A percentile compares a stretch with the other conserved stretches of the same genome.
phyloP scores from a whole-genome alignment of 1,140 invertebrate genomes.

The Probaryconus sp. region DNA sequence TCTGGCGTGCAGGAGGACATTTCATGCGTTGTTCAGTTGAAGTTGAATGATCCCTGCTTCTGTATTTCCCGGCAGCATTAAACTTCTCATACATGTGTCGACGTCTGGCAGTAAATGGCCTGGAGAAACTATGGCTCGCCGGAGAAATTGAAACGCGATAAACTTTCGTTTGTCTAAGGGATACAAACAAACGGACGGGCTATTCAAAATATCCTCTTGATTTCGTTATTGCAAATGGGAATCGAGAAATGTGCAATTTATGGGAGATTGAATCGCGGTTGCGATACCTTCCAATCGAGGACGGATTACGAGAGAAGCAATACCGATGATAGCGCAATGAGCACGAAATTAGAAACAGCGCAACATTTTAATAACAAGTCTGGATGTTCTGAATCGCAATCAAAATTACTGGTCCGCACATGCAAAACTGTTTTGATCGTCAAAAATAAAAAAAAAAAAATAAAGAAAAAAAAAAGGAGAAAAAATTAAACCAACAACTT shows the following conservation, averaged over 20 bases:
- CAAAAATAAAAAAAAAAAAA: too few species aligned
- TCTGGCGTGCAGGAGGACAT: too few species aligned
- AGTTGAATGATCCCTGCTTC: conserved; percentile 1
- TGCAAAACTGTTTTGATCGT: too few species aligned
- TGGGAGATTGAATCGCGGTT: conserved; percentile 59
- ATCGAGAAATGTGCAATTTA: conserved; percentile 39
- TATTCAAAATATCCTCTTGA: conserved; percentile 48
- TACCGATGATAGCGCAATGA: conserved; percentile 16
- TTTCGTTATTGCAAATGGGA: conserved; percentile 48
- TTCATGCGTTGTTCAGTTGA: too few species aligned
- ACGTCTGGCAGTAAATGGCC: conserved; percentile 62
- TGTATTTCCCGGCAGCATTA: conserved; percentile 25
- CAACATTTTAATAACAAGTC: conserved; percentile 45
- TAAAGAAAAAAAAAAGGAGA: too few species aligned
- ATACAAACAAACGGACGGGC: conserved; percentile 36
- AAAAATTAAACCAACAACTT: too few species aligned
- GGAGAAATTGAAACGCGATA: conserved; percentile 69
- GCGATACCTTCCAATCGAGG: conserved; percentile 62
- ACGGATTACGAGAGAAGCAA: conserved; percentile 48
- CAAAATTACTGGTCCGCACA: background rate
- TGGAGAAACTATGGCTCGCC: conserved; percentile 65
- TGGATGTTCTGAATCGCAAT: background rate
- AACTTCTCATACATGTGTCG: conserved; percentile 47
- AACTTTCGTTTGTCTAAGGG: conserved; percentile 65
- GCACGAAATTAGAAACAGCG: conserved; percentile 15